These are phyloP conservation scores for Antechinus stuartii DNA, from an alignment of 2,113 vertebrate species.

Conservation along the genomic window DNA sequence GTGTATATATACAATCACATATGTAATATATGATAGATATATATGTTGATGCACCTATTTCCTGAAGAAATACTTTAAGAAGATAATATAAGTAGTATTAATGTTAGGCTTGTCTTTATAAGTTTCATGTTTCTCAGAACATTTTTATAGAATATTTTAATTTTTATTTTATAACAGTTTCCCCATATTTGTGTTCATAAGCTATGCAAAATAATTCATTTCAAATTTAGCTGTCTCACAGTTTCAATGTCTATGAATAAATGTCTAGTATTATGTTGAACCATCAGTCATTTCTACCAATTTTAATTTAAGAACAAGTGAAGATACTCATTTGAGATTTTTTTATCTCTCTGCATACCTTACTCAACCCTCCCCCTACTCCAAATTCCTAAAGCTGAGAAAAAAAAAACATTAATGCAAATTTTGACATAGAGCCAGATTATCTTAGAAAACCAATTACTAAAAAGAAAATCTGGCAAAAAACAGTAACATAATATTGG, in stretches of 20 bases:
- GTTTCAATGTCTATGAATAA: constrained; percentile 36
- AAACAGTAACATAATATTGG: constrained; percentile 12
- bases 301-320: constrained; percentile 51
- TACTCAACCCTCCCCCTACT: too few relatives aligned
- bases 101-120: neutral
- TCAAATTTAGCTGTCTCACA: constrained; percentile 57
- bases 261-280: constrained; percentile 48
- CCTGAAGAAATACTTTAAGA: constrained; percentile 14
- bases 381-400: constrained; percentile 33
- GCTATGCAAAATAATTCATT: constrained; percentile 34
- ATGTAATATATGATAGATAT: neutral
- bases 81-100: neutral
- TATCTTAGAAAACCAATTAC: constrained; percentile 35
- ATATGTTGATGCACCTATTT: neutral
- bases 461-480: constrained; percentile 46
- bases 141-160: constrained; percentile 35
- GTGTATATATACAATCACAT: too few relatives aligned
- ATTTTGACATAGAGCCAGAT: constrained; percentile 47
- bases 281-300: constrained; percentile 2
- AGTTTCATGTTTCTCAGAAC: constrained; percentile 28
- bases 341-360: neutral
- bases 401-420: constrained; percentile 32
- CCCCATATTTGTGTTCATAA: constrained; percentile 59
- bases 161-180: neutral
- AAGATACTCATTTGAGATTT: constrained; percentile 38